phyloP scores from a whole-genome alignment of 2,888 invertebrate species.

The Xylota segnis region DNA sequence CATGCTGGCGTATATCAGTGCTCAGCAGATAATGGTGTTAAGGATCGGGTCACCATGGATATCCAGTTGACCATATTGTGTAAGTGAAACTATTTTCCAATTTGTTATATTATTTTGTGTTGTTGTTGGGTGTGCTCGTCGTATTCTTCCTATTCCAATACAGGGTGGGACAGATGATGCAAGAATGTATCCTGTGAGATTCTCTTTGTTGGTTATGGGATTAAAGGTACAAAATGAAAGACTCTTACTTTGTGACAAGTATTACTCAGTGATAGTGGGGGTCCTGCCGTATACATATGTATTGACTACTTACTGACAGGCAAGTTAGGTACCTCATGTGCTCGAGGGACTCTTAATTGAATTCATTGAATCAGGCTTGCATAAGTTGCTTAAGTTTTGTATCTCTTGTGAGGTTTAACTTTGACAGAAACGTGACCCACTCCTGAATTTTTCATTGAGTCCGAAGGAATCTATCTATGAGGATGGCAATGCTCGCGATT shows the following conservation, averaged over 20 bases:
- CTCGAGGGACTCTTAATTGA: too few relatives aligned
- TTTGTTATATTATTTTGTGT: slow-evolving; percentile 44
- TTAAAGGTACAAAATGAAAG: neutral
- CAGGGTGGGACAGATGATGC: neutral
- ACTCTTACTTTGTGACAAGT: neutral
- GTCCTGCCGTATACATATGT: neutral
- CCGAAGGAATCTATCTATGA: too few relatives aligned
- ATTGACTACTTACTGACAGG: too few relatives aligned
- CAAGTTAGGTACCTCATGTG: too few relatives aligned
- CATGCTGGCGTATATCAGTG: slow-evolving; percentile 86
- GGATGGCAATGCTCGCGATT: too few relatives aligned
- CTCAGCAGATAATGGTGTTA: slow-evolving; percentile 86
- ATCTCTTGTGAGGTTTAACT: too few relatives aligned
- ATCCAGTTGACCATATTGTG: slow-evolving; percentile 86
- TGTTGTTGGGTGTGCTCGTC: too few relatives aligned
- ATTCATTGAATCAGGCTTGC: too few relatives aligned
- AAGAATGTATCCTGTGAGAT: neutral
- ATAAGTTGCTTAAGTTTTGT: too few relatives aligned
- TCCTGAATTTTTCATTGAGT: too few relatives aligned
- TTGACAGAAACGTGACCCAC: too few relatives aligned
- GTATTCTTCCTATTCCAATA: neutral
- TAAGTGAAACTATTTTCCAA: slow-evolving; percentile 82
- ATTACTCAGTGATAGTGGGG: neutral
- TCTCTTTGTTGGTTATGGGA: neutral
- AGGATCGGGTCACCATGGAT: slow-evolving; percentile 85